Evolutionary conservation across 2,888 invertebrate genomes (phyloP), one percentile per base, ranked within the genome.

Genomic region (Brachyopa scutellaris): DNA sequence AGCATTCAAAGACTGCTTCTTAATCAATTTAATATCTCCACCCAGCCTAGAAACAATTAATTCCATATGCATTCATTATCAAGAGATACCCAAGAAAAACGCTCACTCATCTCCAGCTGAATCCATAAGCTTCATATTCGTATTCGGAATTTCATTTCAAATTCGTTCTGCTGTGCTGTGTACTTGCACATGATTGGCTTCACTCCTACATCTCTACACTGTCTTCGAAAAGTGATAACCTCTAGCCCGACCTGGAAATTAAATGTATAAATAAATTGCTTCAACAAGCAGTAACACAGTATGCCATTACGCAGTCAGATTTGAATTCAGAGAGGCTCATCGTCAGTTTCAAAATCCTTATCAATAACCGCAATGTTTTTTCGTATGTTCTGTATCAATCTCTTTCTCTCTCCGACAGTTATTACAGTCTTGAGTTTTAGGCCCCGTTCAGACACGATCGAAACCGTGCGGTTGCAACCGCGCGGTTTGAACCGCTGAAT

Each of bases 261-360:
- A 70, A 49, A 59, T 31, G 49, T 70, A 70, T 59, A 70, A 70
- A 70, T 70, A 70, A 59, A 69, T 49, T 38, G 69, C 38, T 47
- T 57, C 36, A 38, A 59, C 47, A 69, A 57, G 47, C 57, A 69
- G 36, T 29, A 26, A n/a, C 42, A 19, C n/a, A n/a, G 47, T 17
- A 33, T 31, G 64, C 49, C 38, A 40, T 13, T 6, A 7, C 9
- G 7, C 5, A 59, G 26, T 31, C 53, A 33, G 17, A 66, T 21
- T 33, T 55, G n/a, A n/a, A n/a, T n/a, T n/a, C n/a, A n/a, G n/a
- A 15, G 15, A 59, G 31, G 26, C 57, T 53, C 51, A 67, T 53
- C 53, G 21, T 42, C 31, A 31, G 42, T 36, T 51, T 15, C 11
- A 9, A 33, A 67, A 31, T 26, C 17, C 57, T 69, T 70, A 70